Evolutionary conservation across 37 sponge, comb jelly and placozoan species (phyloP), one percentile per base, ranked within the genome.

Genomic region (Chondrilla cf. caribensis): DNA sequence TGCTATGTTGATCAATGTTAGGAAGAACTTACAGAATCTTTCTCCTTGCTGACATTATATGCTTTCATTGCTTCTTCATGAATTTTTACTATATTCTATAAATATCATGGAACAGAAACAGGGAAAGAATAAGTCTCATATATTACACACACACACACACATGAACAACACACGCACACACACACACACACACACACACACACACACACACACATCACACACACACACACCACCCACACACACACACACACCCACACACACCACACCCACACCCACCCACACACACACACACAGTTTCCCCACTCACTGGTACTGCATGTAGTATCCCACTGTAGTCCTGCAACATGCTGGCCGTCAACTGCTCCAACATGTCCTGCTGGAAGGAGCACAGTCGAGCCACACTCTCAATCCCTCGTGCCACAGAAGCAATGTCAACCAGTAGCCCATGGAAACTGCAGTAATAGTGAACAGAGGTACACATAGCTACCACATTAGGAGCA

Each of bases 21-120:
- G n/a, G n/a, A n/a, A n/a, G n/a, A 9, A 79, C 88, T 82, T 41
- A 92, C 93, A 29, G 93, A 83, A 58, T 85, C 89, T 40, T 86
- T 92, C 84, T 88, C 84, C 58, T 76, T 92, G 77, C 93, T 88
- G 75, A 67, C 58, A 37, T 92, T 80, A 60, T 77, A 92, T 6
- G 70, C 38, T 41, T 85, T 86, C 89, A 88, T 92, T 58, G 93
- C 89, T 29, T 92, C 93, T 51, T 92, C 89, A 44, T 92, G 89
- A 3, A 92, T 64, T 60, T 83, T 88, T 9, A 92, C 89, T 21
- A 92, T 32, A 8, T 64, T 64, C 81, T 80, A 33, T 59, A 2
- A 11, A 33, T 4, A 36, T n/a, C n/a, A n/a, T n/a, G n/a, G n/a
- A n/a, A n/a, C n/a, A n/a, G n/a, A n/a, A n/a, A n/a, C n/a, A n/a